A percentile compares a stretch with the other conserved stretches of the same genome.
Conservation (phyloP, 2,797 vertebrate species). For the Moxostoma hubbsi region DNA sequence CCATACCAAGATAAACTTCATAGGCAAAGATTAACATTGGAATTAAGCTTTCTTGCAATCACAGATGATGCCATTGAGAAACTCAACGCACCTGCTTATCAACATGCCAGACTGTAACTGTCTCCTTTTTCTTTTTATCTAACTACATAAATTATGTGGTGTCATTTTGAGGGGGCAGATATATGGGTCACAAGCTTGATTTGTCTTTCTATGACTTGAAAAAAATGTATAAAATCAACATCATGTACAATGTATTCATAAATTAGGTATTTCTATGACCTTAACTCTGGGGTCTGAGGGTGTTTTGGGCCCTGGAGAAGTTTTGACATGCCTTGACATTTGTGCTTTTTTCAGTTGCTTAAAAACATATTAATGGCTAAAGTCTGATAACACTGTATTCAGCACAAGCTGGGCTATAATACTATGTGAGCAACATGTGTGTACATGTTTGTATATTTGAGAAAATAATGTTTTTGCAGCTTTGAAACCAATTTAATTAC, state of each 20-base stretch:
- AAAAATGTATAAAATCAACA: not conserved
- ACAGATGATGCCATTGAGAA: slow-evolving; percentile 10
- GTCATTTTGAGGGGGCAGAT: not conserved
- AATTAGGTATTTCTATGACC: too few relatives aligned
- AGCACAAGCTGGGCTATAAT: not conserved
- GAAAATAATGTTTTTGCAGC: too few relatives aligned
- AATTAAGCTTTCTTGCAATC: slow-evolving; percentile 29
- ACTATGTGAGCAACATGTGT: too few relatives aligned
- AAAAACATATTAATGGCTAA: too few relatives aligned
- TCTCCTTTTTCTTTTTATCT: not conserved
- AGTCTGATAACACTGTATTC: too few relatives aligned
- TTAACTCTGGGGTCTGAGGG: too few relatives aligned
- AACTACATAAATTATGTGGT: not conserved
- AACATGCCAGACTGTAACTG: not conserved
- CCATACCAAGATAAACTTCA: slow-evolving; percentile 26
- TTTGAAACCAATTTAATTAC: not conserved
- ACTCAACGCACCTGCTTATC: slow-evolving; percentile 14
- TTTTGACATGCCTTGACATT: too few relatives aligned
- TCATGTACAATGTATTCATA: too few relatives aligned
- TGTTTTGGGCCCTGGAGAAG: too few relatives aligned
- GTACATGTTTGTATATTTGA: not conserved
- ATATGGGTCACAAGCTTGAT: not conserved
- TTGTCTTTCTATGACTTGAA: not conserved
- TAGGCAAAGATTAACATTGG: slow-evolving; percentile 25
- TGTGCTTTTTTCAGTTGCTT: too few relatives aligned